A percentile compares a stretch with the other conserved stretches of the same genome.
phyloP scores from a whole-genome alignment of 2,797 vertebrate genomes.

The Argentina silus region DNA sequence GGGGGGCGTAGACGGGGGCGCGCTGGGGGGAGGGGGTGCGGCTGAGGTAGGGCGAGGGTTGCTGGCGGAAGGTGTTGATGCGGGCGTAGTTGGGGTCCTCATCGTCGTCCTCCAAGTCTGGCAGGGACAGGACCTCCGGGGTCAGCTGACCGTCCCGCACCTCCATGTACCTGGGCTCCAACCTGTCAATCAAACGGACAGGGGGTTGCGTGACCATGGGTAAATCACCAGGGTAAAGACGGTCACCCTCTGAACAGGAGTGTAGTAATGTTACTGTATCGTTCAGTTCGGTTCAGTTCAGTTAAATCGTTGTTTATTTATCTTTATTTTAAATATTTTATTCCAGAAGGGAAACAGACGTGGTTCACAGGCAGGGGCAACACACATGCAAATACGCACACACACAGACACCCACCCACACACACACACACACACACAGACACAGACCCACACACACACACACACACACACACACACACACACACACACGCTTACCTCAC shows the following conservation, averaged over 20 bases:
- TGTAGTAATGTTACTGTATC: too few species aligned
- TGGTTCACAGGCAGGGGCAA: too few species aligned
- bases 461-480: slow-evolving; percentile 5
- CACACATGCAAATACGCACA: not conserved
- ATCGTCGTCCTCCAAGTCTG: slow-evolving; percentile 89
- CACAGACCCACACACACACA: not conserved
- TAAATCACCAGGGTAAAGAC: too few species aligned
- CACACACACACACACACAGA: slow-evolving; percentile 1
- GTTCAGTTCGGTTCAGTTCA: too few species aligned
- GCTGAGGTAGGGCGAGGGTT: slow-evolving; percentile 59
- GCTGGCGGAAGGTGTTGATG: slow-evolving; percentile 88
- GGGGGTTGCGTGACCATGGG: too few species aligned
- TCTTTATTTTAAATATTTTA: too few species aligned
- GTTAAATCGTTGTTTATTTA: too few species aligned
- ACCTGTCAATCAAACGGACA: slow-evolving; percentile 63
- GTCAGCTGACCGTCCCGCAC: slow-evolving; percentile 73
- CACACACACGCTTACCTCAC: slow-evolving; percentile 67
- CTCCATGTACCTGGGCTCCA: slow-evolving; percentile 81
- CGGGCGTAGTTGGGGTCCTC: slow-evolving; percentile 92
- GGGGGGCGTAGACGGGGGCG: not conserved
- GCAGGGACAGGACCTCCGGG: slow-evolving; percentile 68
- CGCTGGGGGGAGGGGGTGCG: slow-evolving; percentile 69
- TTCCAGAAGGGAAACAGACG: too few species aligned
- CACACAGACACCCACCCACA: too few species aligned
- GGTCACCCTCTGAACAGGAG: not conserved